Conservation (phyloP, 2,888 invertebrate genomes). For the Mamestra brassicae region DNA sequence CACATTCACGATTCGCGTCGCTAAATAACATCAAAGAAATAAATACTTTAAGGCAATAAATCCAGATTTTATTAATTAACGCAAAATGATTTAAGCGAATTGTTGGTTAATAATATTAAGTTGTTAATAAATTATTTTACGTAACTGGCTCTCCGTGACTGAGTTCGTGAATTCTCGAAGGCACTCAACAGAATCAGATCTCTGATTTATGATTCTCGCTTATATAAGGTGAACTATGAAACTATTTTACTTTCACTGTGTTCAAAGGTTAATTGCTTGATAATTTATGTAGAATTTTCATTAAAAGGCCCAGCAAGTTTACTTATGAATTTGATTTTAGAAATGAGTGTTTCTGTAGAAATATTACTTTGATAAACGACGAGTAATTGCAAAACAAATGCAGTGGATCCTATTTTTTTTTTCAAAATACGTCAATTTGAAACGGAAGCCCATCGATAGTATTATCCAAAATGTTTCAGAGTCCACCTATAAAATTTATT, state of each 20-base stretch:
- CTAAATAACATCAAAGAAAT: constrained; percentile 13
- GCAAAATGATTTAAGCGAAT: constrained; percentile 51
- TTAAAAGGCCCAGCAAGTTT: not conserved
- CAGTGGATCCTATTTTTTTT: no score
- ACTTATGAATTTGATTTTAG: not conserved
- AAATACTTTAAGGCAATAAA: constrained; percentile 34
- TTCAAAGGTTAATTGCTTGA: not conserved
- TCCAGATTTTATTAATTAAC: constrained; percentile 52
- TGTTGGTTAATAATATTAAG: constrained; percentile 47
- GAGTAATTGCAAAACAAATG: no score
- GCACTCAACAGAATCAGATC: constrained; percentile 51
- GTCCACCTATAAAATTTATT: no score
- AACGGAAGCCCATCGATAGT: no score
- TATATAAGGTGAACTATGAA: constrained; percentile 35
- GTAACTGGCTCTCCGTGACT: constrained; percentile 41
- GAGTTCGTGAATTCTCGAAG: constrained; percentile 41
- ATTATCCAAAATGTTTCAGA: no score
- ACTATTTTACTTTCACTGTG: constrained; percentile 24
- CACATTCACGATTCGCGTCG: not conserved
- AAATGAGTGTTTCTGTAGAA: not conserved
- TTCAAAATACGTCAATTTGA: no score
- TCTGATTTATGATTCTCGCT: constrained; percentile 50
- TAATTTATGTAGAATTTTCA: not conserved
- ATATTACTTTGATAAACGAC: not conserved
- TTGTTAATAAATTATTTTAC: constrained; percentile 58